A percentile compares a stretch with the other conserved stretches of the same genome.
These are phyloP conservation scores for Eurois occulta DNA, from an alignment of 2,888 invertebrate species.

Conservation along the genomic window DNA sequence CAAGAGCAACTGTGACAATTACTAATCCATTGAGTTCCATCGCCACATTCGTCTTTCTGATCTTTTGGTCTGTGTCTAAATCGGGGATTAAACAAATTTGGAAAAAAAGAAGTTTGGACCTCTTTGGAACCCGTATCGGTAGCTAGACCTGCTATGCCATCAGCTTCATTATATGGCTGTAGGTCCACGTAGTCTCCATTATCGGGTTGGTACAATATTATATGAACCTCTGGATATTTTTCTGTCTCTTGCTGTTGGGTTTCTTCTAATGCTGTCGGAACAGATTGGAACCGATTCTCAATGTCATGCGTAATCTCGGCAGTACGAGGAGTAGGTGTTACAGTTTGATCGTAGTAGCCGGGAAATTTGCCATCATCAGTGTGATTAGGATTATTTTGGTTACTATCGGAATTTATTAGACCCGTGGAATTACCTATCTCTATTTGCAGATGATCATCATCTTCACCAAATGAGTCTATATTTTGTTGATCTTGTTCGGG, in stretches of 20 bases:
- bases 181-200: background rate
- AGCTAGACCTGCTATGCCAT: background rate
- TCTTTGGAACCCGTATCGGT: background rate
- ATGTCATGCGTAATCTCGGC: background rate
- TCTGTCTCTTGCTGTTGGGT: background rate
- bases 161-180: background rate
- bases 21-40: slow-evolving; percentile 50
- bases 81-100: slow-evolving; percentile 5
- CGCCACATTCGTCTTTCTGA: slow-evolving; percentile 49
- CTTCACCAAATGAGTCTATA: background rate
- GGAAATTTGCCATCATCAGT: background rate
- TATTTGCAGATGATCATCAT: background rate
- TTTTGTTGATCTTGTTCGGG: background rate
- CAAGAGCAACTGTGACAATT: slow-evolving; percentile 50
- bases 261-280: background rate
- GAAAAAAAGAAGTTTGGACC: background rate
- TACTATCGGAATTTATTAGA: background rate
- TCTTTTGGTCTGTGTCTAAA: slow-evolving; percentile 40
- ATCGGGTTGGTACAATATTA: slow-evolving; percentile 27
- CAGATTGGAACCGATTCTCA: background rate
- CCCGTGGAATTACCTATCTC: slow-evolving; percentile 6
- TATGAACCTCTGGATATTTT: slow-evolving; percentile 31
- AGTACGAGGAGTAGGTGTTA: background rate
- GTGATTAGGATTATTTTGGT: background rate
- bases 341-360: background rate